phyloP scores from a whole-genome alignment of 2,797 vertebrate genomes.

The Pseudochaenichthys georgianus region DNA sequence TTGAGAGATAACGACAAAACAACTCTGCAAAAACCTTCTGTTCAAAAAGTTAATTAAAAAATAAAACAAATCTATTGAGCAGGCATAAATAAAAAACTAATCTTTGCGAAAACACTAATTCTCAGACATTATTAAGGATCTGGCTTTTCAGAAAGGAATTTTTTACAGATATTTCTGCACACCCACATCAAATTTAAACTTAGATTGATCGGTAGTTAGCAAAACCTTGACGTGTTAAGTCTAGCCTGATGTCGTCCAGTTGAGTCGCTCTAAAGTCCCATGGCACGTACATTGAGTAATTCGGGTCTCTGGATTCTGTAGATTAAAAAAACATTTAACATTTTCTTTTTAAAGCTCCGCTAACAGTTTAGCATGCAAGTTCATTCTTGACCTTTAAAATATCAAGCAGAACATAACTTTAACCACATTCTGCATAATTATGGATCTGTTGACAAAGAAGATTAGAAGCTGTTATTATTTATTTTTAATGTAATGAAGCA shows the following conservation, averaged over 20 bases:
- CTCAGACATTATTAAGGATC: conserved; percentile 9
- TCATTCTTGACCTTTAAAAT: not conserved
- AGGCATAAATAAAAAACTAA: not conserved
- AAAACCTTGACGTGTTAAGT: no score
- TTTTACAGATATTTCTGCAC: not conserved
- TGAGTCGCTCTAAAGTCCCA: not conserved
- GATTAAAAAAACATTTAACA: not conserved
- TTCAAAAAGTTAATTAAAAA: conserved; percentile 18
- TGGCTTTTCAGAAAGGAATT: conserved; percentile 21
- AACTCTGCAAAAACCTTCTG: not conserved
- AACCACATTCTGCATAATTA: not conserved
- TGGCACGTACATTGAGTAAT: not conserved
- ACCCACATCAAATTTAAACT: no score
- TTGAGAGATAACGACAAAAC: not conserved
- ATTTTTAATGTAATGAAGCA: not conserved
- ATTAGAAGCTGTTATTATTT: not conserved
- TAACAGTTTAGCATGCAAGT: not conserved
- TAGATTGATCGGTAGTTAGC: no score
- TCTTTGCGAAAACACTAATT: conserved; percentile 27
- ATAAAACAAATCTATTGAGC: conserved; percentile 14
- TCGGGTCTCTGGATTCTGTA: not conserved
- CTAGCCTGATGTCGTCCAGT: no score
- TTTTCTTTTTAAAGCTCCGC: conserved; percentile 5
- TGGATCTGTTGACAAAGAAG: not conserved
- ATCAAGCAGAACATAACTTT: no score